Percentiles rank a stretch among this genome's conserved stretches.
Evolutionary conservation across 2,113 vertebrate species (phyloP).

Genomic region (Thryonomys swinderianus): DNA sequence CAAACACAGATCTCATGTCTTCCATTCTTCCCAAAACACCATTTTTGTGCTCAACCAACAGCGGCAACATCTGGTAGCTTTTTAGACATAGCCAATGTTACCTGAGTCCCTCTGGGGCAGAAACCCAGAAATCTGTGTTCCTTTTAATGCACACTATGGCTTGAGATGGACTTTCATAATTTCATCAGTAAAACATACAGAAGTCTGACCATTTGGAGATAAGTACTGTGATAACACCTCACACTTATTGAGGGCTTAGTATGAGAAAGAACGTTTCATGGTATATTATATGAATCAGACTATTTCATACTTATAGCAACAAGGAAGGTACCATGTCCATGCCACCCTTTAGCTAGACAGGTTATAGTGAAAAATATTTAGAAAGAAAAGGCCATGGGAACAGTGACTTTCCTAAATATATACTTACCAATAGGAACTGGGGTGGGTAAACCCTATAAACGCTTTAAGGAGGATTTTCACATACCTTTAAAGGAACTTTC

Average conservation of each 20-base stretch:
- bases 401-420: slow-evolving; percentile 11
- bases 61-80: neutral
- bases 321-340: neutral
- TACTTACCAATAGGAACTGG: neutral
- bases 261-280: neutral
- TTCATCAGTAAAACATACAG: neutral
- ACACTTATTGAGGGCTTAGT: neutral
- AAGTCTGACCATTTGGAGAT: neutral
- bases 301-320: neutral
- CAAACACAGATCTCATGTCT: neutral
- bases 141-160: neutral
- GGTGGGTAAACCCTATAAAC: neutral
- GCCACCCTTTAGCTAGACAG: neutral
- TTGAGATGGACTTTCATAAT: neutral
- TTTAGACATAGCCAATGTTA: neutral
- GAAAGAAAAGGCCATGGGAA: slow-evolving; percentile 7
- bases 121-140: neutral
- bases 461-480: neutral
- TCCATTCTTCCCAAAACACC: neutral
- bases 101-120: neutral
- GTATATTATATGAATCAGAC: neutral
- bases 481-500: slow-evolving; percentile 15
- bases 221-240: neutral
- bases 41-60: neutral
- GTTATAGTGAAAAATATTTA: neutral